Evolutionary conservation across 1,140 invertebrate genomes (phyloP).

Genomic region (Drosophila azteca): DNA sequence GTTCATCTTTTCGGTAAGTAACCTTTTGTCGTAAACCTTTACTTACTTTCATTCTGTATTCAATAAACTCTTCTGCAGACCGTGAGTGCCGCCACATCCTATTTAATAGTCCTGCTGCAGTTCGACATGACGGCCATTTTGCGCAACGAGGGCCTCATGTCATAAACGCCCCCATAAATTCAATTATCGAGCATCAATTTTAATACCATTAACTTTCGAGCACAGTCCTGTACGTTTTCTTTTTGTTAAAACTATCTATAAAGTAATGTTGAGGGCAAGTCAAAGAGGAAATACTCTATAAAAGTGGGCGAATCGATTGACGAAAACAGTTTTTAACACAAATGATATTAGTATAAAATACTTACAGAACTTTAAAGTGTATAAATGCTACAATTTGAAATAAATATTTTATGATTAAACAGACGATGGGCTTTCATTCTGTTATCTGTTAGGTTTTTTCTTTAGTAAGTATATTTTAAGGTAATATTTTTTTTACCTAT

Average conservation of each 20-base stretch:
- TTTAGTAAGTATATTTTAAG: no score
- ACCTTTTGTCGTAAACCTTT: background rate
- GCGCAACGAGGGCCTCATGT: slow-evolving; percentile 69
- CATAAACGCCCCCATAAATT: slow-evolving; percentile 42
- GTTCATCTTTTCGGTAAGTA: slow-evolving; percentile 81
- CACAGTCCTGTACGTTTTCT: slow-evolving; percentile 1
- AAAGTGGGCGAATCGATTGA: no score
- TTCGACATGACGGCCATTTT: slow-evolving; percentile 82
- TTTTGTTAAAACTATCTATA: no score
- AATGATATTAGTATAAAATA: no score
- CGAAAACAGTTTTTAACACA: no score
- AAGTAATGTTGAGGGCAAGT: background rate
- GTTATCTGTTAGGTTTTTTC: no score
- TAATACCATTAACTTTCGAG: background rate
- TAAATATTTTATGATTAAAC: no score
- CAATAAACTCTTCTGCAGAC: slow-evolving; percentile 56
- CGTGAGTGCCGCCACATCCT: slow-evolving; percentile 82
- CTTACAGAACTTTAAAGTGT: no score
- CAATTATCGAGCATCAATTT: slow-evolving; percentile 24
- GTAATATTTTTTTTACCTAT: no score
- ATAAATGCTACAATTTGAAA: no score
- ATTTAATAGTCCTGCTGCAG: slow-evolving; percentile 82
- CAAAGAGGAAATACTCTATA: slow-evolving; percentile 11
- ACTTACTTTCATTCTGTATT: background rate
- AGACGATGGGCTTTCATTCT: no score